Conservation (phyloP, 2,888 invertebrate species). For the Orgyia antiqua region DNA sequence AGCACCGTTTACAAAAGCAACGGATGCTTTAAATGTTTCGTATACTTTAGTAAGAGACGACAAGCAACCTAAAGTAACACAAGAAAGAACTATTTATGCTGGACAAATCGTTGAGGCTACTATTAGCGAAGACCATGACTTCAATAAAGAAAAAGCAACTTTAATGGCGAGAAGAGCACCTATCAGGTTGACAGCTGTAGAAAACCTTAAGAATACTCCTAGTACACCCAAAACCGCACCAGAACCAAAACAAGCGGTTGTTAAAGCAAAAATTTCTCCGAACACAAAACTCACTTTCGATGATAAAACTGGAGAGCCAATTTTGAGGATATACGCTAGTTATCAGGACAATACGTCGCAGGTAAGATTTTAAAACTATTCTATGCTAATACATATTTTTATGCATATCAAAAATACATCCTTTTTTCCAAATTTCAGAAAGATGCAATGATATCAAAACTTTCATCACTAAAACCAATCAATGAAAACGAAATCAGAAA, state of each 20-base stretch:
- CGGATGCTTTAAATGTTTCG: constrained; percentile 56
- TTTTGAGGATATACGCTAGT: constrained; percentile 76
- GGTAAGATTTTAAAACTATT: constrained; percentile 30
- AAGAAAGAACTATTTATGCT: constrained; percentile 56
- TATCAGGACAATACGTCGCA: constrained; percentile 54
- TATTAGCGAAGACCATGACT: constrained; percentile 63
- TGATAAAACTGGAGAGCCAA: constrained; percentile 66
- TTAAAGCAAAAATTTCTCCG: constrained; percentile 64
- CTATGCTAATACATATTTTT: background rate
- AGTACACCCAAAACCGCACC: constrained; percentile 22
- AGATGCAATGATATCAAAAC: constrained; percentile 48
- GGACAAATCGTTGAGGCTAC: constrained; percentile 68
- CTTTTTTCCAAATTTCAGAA: constrained; percentile 47
- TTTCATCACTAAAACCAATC: constrained; percentile 25
- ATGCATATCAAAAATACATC: background rate
- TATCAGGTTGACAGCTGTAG: constrained; percentile 45
- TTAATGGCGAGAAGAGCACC: constrained; percentile 51
- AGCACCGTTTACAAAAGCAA: constrained; percentile 54
- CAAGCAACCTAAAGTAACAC: constrained; percentile 43
- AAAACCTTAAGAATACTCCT: constrained; percentile 39
- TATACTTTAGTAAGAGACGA: constrained; percentile 59
- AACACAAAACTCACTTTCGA: constrained; percentile 65
- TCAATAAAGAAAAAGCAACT: constrained; percentile 53
- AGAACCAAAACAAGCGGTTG: constrained; percentile 41
- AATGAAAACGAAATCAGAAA: background rate